Conservation (phyloP, 2,797 vertebrate species). For the Apogon hyalosoma region DNA sequence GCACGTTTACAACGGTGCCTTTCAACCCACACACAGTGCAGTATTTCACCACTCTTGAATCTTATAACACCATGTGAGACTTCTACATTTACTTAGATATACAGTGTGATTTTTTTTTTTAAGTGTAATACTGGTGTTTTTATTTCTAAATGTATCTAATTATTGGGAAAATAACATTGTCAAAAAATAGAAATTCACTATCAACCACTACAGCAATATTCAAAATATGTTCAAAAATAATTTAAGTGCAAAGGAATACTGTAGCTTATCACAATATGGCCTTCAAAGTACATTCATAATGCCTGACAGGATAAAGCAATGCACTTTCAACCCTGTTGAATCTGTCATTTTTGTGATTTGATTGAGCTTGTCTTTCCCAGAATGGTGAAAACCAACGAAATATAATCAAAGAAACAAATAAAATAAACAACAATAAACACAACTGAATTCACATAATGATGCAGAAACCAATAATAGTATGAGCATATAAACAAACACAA, state of each 20-base stretch:
- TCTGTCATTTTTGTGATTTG: not conserved
- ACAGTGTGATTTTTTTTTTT: slow-evolving; percentile 25
- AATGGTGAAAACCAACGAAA: slow-evolving; percentile 1
- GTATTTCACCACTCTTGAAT: slow-evolving; percentile 20
- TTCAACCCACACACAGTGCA: slow-evolving; percentile 7
- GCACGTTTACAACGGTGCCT: not conserved
- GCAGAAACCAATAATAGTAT: slow-evolving; percentile 14
- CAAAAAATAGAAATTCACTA: slow-evolving; percentile 66
- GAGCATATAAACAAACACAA: slow-evolving; percentile 4
- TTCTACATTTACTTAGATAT: slow-evolving; percentile 19
- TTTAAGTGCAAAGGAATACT: slow-evolving; percentile 69
- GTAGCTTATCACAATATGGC: slow-evolving; percentile 61
- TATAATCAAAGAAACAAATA: slow-evolving; percentile 9
- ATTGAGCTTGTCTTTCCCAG: not conserved
- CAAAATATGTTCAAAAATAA: slow-evolving; percentile 63
- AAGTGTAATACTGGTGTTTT: not conserved
- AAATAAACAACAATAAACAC: slow-evolving; percentile 28
- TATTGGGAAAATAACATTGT: slow-evolving; percentile 25
- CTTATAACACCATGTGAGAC: slow-evolving; percentile 9
- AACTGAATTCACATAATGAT: slow-evolving; percentile 34
- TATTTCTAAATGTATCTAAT: slow-evolving; percentile 15
- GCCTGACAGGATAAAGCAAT: slow-evolving; percentile 27
- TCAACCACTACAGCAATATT: slow-evolving; percentile 43
- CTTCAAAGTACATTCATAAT: slow-evolving; percentile 75
- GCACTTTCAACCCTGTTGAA: slow-evolving; percentile 34